Base-by-base conservation (phyloP, 2,888 invertebrate genomes). In the Limulus polyphemus region DNA sequence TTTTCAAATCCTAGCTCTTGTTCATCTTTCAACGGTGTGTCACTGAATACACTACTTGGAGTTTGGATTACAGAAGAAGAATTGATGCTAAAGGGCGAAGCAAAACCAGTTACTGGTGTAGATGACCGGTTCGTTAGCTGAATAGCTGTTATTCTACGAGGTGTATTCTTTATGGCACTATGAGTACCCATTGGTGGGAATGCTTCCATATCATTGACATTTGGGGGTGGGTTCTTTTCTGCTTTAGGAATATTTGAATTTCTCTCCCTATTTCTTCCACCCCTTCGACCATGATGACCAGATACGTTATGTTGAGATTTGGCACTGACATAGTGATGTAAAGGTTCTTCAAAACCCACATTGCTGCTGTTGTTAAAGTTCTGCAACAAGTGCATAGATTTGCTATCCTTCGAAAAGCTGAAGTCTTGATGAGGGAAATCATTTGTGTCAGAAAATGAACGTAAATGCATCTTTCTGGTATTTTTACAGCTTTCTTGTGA, bases 171-270 rank as follows among this genome's bases (percentile, higher is more conserved):
- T 59, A 32, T 54, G n/a, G n/a, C 48, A 11, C 9, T 11, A 50
- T 58, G 54, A 16, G n/a, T 32, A 14, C 58, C 52, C 52, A 64
- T 49, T 13, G 64, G 63, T 10, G 63, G 63, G 50, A 64, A 64
- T 13, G 59, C 56, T 14, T 63, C 63, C 1, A 61, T 14, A 50
- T 47, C 61, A 17, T 14, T 57, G 5, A 57, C 13, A 47, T 57
- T 49, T 46, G 55, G 11, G 11, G n/a, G 48, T 49, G 17, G 1
- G 10, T 55, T 50, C 14, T 2, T 17, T 12, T 14, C 50, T n/a
- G 10, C 50, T 50, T 13, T 14, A 32, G 32, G 7, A 32, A 32
- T 1, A 32, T 32, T 32, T 7, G 7, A 32, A 0, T 32, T 32
- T 32, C 32, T 32, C 0, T 32, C 32, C 32, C 32, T 32, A 7